Percentiles rank a stretch among this genome's conserved stretches.
phyloP scores from a whole-genome alignment of 2,797 vertebrate species.

The Channallabes apus region DNA sequence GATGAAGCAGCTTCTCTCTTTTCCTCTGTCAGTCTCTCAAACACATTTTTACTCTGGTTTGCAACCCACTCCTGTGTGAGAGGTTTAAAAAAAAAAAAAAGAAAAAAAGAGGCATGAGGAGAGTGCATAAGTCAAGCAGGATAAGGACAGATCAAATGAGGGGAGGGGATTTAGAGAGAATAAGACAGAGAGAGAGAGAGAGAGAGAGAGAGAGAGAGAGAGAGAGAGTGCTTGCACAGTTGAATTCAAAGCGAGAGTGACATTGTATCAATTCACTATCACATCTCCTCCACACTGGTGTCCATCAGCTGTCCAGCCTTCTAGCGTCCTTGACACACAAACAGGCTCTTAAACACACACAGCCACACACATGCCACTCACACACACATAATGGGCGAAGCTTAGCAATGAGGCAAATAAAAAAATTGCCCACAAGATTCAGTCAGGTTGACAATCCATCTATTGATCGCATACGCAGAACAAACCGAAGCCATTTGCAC shows the following conservation, averaged over 20 bases:
- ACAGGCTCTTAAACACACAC: slow-evolving; percentile 73
- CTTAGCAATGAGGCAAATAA: slow-evolving; percentile 47
- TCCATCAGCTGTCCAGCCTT: slow-evolving; percentile 80
- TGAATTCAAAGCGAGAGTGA: slow-evolving; percentile 81
- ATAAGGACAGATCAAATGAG: slow-evolving; percentile 42
- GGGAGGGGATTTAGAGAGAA: slow-evolving; percentile 41
- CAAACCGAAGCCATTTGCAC: background rate
- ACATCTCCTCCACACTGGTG: slow-evolving; percentile 79
- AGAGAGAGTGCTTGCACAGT: slow-evolving; percentile 61
- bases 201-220: slow-evolving; percentile 56
- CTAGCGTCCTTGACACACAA: slow-evolving; percentile 80
- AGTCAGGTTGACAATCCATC: slow-evolving; percentile 69
- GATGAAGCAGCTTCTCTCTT: slow-evolving; percentile 70
- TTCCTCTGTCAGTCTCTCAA: slow-evolving; percentile 5
- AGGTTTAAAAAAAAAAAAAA: slow-evolving; percentile 45
- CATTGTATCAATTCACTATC: slow-evolving; percentile 87
- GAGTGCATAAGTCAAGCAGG: slow-evolving; percentile 34
- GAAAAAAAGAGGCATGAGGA: slow-evolving; percentile 25
- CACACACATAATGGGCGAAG: background rate
- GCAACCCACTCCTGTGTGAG: slow-evolving; percentile 68
- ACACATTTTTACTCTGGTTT: slow-evolving; percentile 11
- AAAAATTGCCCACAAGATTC: slow-evolving; percentile 68
- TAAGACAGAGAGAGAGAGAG: slow-evolving; percentile 62
- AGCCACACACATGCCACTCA: slow-evolving; percentile 30
- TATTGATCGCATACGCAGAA: slow-evolving; percentile 28